phyloP scores from a whole-genome alignment of 2,888 invertebrate genomes.

The Mactromeris polynyma region DNA sequence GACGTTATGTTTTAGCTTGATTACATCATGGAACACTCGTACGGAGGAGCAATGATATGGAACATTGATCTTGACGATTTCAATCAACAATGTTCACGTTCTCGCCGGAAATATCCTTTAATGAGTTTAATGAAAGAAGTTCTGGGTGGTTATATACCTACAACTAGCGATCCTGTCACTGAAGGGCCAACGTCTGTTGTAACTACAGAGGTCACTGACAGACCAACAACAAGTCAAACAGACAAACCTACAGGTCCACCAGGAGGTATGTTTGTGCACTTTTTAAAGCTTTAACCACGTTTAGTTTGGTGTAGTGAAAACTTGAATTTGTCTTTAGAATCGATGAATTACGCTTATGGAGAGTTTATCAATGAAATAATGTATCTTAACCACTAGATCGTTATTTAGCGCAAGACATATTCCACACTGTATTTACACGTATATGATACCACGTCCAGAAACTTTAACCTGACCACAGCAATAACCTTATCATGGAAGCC shows the following conservation, averaged over 20 bases:
- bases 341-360: too few species aligned
- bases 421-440: too few species aligned
- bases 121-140: slow-evolving; percentile 62
- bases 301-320: too few species aligned
- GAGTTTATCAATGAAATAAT: too few species aligned
- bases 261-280: slow-evolving; percentile 16
- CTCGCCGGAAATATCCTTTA: slow-evolving; percentile 55
- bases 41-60: slow-evolving; percentile 76
- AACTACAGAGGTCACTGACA: background rate
- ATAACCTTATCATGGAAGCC: too few species aligned
- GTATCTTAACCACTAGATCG: too few species aligned
- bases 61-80: slow-evolving; percentile 73
- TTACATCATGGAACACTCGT: slow-evolving; percentile 60
- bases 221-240: too few species aligned
- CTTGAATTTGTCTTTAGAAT: too few species aligned
- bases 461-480: too few species aligned
- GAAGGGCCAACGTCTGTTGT: background rate
- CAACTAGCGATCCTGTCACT: background rate
- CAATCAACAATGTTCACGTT: slow-evolving; percentile 53
- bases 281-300: too few species aligned
- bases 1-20: slow-evolving; percentile 39
- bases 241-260: background rate
- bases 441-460: too few species aligned
- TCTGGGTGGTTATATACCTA: slow-evolving; percentile 40
- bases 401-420: too few species aligned